Base-by-base conservation (phyloP, 2,797 vertebrate species). In the Tokudaia muenninki region DNA sequence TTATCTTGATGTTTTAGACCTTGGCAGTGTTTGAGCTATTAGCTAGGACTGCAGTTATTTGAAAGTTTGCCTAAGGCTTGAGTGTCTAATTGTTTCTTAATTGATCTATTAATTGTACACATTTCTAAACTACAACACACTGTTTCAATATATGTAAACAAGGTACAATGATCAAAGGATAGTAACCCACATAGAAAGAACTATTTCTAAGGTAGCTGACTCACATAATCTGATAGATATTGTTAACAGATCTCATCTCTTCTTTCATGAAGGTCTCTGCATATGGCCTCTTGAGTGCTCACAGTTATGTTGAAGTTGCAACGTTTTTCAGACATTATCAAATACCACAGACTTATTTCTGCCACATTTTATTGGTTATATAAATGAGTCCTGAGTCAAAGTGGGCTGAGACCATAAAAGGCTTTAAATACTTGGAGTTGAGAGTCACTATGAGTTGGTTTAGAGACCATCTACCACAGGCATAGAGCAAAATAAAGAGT, bases 401-500 rank as follows among this genome's bases (percentile, higher is more conserved):
- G 59, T 96, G 59, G 26, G 21, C 52, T 24, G 65, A 77, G n/a
- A 92, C 16, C 29, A 89, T 72, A 95, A 26, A 88, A 87, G 16
- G 29, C 21, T 61, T 3, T 77, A 41, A 81, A 81, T 34, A 67
- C 50, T 12, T 52, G 19, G 55, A 87, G 14, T 4, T 81, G 52
- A 92, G 14, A 75, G 70, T 78, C 47, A 82, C 19, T 59, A 9
- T 11, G 70, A 34, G 41, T 80, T 87, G 67, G 67, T 21, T 86
- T 75, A 24, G 70, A 91, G 24, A 96, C 50, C 91, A 55, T 44
- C 24, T 93, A 84, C 52, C 57, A 93, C 14, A 29, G 41, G 26
- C 41, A 90, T 19, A 84, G 37, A 93, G 50, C 63, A 94, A 93
- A 91, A 41, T 50, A 80, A 91, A 95, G 34, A 95, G 34, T 65